Evolutionary conservation across 2,888 invertebrate genomes (phyloP), one percentile per base, ranked within the genome.

Genomic region (Kryphioiulus occultus): DNA sequence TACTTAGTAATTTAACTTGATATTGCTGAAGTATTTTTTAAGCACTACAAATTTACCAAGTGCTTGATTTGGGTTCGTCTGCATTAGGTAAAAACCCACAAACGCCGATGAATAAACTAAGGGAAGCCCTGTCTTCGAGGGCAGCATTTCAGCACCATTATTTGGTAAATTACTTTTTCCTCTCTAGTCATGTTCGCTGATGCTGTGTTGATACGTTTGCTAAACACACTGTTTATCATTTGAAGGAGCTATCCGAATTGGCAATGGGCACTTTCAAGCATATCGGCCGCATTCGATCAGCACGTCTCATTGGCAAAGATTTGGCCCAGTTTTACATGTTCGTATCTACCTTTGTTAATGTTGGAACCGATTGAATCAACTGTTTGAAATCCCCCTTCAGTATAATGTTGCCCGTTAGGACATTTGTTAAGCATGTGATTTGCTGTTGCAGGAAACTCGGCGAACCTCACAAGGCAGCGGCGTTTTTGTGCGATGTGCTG

Each of bases 181-280:
- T 35, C 30, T 32, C 5, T 78, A 12, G 5, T 17, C 9, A 1
- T 30, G 17, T 17, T 4, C 15, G 15, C n/a, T n/a, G n/a, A 5
- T 15, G 17, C 53, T n/a, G 17, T 12, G 10, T 35, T 7, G 0
- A 39, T 82, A 78, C 78, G 7, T 35, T 35, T 35, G 35, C 7
- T 7, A 35, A 35, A 35, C 35, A 35, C 35, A 4, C 7, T 35
- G 35, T 35, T 35, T 35, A 7, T 35, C 35, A 2, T 35, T 35
- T 35, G 3, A 35, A 94, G 93, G 98, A 98, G 92, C 92, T 98
- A 88, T 97, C 98, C 0, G 99, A 99, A 92, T 92, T 98, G 89
- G 97, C 98, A 0, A 98, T 98, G 95, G 97, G 98, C 87, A 98
- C 98, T 0, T 98, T 97, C 91, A 99, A 99, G 91, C 98, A 98